These are phyloP conservation scores for Charina bottae DNA, from an alignment of 2,113 vertebrate genomes.

Conservation along the genomic window DNA sequence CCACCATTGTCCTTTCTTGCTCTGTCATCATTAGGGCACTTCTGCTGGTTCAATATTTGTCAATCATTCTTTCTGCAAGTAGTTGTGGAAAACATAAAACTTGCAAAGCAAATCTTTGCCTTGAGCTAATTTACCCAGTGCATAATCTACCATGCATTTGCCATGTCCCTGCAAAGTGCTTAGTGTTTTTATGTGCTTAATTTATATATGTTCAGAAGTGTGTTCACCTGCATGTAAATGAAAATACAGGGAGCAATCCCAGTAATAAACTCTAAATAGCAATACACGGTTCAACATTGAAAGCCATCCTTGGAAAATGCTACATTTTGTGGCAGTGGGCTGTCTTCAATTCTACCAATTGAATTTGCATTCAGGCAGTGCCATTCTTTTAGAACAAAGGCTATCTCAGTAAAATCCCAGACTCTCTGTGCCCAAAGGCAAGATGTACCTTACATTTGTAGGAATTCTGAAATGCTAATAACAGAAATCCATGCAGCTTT, in stretches of 20 bases:
- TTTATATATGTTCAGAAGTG: background rate
- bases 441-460: background rate
- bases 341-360: background rate
- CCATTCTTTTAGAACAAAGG: background rate
- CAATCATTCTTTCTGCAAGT: background rate
- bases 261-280: background rate
- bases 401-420: conserved; percentile 6
- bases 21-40: background rate
- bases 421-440: background rate
- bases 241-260: background rate
- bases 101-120: background rate
- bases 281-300: background rate
- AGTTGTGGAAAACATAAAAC: background rate
- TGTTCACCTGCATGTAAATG: background rate
- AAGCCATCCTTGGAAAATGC: background rate
- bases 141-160: background rate
- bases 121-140: background rate
- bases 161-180: background rate
- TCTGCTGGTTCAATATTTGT: background rate
- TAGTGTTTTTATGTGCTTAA: background rate
- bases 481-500: too few species aligned
- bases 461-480: too few species aligned
- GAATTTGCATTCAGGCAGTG: background rate
- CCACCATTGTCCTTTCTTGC: background rate
- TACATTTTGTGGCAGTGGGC: background rate